A percentile compares a stretch with the other conserved stretches of the same genome.
Evolutionary conservation across 2,113 vertebrate genomes (phyloP).

Genomic region (Acrocephalus arundinaceus): DNA sequence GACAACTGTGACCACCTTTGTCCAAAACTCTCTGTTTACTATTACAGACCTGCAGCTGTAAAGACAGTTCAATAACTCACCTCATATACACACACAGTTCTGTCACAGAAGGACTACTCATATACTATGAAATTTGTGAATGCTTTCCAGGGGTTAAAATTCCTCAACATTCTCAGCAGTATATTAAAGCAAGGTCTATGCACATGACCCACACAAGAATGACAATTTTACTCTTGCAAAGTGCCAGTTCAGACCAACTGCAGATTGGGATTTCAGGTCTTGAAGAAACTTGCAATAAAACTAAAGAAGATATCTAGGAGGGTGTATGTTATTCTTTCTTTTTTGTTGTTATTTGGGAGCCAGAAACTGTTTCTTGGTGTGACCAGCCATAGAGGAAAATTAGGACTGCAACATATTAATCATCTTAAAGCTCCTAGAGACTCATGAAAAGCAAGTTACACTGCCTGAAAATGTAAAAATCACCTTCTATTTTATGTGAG

Average conservation of each 20-base stretch:
- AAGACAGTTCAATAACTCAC: neutral
- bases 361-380: neutral
- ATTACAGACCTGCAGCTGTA: neutral
- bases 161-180: neutral
- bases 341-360: neutral
- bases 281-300: neutral
- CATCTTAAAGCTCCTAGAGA: neutral
- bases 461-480: slow-evolving; percentile 30
- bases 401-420: neutral
- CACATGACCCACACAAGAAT: neutral
- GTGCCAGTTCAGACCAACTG: neutral
- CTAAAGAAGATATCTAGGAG: neutral
- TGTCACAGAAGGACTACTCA: neutral
- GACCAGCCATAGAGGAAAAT: neutral
- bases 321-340: too few relatives aligned
- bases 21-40: neutral
- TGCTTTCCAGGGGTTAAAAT: neutral
- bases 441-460: neutral
- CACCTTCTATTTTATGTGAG: neutral
- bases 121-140: neutral
- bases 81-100: neutral
- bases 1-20: neutral
- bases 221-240: neutral
- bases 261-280: neutral
- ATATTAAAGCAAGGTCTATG: neutral